A percentile compares a stretch with the other conserved stretches of the same genome.
Conservation (phyloP, 2,113 vertebrate genomes). For the Bos indicus region DNA sequence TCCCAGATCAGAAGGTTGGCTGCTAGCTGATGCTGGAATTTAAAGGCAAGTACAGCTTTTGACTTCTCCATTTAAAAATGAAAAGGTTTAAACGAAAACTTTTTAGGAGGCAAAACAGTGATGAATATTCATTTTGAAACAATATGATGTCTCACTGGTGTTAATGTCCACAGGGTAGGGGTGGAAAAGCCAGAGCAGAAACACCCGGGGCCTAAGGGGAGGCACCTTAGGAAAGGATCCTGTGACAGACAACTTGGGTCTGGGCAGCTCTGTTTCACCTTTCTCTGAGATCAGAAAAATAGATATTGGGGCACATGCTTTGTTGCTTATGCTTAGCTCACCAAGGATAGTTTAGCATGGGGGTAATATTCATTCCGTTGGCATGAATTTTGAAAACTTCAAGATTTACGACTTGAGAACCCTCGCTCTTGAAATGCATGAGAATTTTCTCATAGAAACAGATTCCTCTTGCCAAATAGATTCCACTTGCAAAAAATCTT, state of each 20-base stretch:
- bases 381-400: neutral
- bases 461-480: neutral
- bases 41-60: neutral
- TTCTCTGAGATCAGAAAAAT: neutral
- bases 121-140: neutral
- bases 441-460: neutral
- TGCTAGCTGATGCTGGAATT: neutral
- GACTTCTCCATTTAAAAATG: neutral
- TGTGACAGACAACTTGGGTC: neutral
- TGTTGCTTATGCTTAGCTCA: neutral
- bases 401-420: neutral
- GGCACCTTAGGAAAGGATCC: neutral
- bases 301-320: neutral
- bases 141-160: neutral
- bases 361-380: neutral
- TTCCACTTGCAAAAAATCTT: neutral
- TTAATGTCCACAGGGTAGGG: neutral
- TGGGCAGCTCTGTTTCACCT: neutral
- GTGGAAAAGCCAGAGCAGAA: neutral
- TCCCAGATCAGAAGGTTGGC: neutral
- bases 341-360: neutral
- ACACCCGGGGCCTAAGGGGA: neutral
- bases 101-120: neutral
- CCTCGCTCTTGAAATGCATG: neutral
- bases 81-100: neutral